A percentile compares a stretch with the other conserved stretches of the same genome.
Evolutionary conservation across 64 coral and sea anemone genomes (phyloP).

Genomic region (Montipora cactus): DNA sequence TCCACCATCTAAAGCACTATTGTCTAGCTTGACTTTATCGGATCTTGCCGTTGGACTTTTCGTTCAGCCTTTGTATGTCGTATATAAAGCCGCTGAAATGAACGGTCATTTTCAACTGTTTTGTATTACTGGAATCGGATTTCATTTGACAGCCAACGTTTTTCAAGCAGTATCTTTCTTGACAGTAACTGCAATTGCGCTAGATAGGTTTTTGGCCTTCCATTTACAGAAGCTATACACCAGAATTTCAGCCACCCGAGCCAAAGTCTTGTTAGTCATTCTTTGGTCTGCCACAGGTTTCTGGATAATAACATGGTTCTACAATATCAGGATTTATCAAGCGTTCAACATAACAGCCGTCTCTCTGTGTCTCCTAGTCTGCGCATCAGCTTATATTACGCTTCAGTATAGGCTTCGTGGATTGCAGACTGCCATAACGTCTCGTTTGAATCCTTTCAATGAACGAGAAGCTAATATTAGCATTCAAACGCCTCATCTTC

Average conservation of each 20-base stretch:
- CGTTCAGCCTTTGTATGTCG: slow-evolving; percentile 4
- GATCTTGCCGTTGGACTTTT: slow-evolving; percentile 9
- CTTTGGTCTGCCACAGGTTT: slow-evolving; percentile 1
- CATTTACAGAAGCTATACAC: neutral
- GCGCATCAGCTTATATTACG: slow-evolving; percentile 27
- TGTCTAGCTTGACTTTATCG: slow-evolving; percentile 3
- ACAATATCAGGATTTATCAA: slow-evolving; percentile 26
- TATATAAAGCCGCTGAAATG: slow-evolving; percentile 19
- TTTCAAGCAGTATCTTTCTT: slow-evolving; percentile 35
- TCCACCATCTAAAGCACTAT: slow-evolving; percentile 12
- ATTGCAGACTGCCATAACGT: neutral
- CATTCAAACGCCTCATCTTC: slow-evolving; percentile 7
- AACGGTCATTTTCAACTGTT: slow-evolving; percentile 22
- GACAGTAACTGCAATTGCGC: slow-evolving; percentile 20
- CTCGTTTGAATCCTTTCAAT: neutral
- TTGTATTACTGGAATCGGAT: slow-evolving; percentile 20
- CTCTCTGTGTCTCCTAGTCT: neutral
- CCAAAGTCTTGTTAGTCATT: neutral
- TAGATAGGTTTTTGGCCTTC: neutral
- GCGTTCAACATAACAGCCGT: slow-evolving; percentile 5
- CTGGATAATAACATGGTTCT: slow-evolving; percentile 12
- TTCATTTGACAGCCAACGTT: slow-evolving; percentile 22
- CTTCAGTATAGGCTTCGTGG: slow-evolving; percentile 10
- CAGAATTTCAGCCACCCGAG: neutral
- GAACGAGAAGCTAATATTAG: neutral